phyloP scores from a whole-genome alignment of 1,140 invertebrate genomes.

The Planococcus citri region DNA sequence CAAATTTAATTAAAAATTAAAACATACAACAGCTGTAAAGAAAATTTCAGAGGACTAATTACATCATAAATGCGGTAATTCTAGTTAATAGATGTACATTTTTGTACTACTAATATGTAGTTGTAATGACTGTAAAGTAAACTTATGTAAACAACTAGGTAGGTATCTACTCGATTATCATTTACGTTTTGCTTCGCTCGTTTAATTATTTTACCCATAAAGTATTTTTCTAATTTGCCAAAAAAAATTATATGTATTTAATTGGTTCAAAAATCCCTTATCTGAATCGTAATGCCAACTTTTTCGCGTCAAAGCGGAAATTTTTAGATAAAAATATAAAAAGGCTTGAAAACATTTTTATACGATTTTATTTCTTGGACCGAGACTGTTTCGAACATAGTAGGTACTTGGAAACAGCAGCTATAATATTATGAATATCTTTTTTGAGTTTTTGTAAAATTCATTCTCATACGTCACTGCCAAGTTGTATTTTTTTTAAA shows the following conservation, averaged over 20 bases:
- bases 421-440: no score
- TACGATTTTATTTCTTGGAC: no score
- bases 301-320: not conserved
- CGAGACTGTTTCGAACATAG: no score
- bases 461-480: no score
- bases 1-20: not conserved
- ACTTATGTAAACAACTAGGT: not conserved
- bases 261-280: not conserved
- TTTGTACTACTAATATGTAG: not conserved
- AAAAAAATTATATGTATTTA: not conserved
- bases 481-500: no score
- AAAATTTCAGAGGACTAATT: not conserved
- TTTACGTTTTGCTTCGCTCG: not conserved
- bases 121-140: no score
- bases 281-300: not conserved
- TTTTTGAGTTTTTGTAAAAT: no score
- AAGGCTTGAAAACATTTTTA: not conserved
- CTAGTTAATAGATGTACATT: not conserved
- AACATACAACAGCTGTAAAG: not conserved
- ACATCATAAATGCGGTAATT: not conserved
- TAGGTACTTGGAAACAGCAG: no score
- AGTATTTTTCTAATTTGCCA: not conserved
- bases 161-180: not conserved
- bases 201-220: not conserved
- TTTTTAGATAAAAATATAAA: not conserved